Conservation (phyloP, 2,888 invertebrate genomes). For the Coleophora deauratella region DNA sequence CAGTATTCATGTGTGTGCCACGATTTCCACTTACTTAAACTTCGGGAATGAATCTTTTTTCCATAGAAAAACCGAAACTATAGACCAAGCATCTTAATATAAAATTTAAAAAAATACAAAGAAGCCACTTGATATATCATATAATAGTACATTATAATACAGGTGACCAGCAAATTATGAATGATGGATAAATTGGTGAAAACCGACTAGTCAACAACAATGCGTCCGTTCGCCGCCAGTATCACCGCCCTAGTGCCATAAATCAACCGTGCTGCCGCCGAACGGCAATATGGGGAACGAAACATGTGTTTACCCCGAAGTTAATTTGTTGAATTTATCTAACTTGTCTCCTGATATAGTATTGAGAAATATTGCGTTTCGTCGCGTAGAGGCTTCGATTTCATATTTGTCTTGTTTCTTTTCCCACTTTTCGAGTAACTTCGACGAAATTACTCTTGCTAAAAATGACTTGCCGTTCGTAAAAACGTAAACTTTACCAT, state of each 20-base stretch:
- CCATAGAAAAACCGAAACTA: too few relatives aligned
- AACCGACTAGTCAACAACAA: conserved; percentile 26
- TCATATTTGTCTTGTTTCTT: conserved; percentile 19
- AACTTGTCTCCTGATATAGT: conserved; percentile 51
- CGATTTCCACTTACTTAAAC: too few relatives aligned
- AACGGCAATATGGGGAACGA: conserved; percentile 66
- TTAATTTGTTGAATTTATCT: conserved; percentile 74
- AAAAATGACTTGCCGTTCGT: too few relatives aligned
- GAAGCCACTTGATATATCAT: too few relatives aligned
- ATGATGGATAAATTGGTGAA: conserved; percentile 11
- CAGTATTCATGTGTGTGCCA: too few relatives aligned
- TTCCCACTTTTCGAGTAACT: conserved; percentile 1
- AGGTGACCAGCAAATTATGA: conserved; percentile 30
- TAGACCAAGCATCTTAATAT: too few relatives aligned
- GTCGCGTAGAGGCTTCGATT: conserved; percentile 28
- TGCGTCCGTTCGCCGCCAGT: conserved; percentile 32
- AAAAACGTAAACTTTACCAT: too few relatives aligned
- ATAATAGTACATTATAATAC: conserved; percentile 29
- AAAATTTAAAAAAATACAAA: too few relatives aligned
- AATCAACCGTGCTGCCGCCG: conserved; percentile 67
- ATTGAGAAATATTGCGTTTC: conserved; percentile 64
- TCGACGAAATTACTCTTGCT: too few relatives aligned
- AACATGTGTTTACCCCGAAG: conserved; percentile 72
- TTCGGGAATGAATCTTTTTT: too few relatives aligned
- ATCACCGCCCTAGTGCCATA: conserved; percentile 45